phyloP scores from a whole-genome alignment of 2,797 vertebrate species.

The Oreochromis mossambicus region DNA sequence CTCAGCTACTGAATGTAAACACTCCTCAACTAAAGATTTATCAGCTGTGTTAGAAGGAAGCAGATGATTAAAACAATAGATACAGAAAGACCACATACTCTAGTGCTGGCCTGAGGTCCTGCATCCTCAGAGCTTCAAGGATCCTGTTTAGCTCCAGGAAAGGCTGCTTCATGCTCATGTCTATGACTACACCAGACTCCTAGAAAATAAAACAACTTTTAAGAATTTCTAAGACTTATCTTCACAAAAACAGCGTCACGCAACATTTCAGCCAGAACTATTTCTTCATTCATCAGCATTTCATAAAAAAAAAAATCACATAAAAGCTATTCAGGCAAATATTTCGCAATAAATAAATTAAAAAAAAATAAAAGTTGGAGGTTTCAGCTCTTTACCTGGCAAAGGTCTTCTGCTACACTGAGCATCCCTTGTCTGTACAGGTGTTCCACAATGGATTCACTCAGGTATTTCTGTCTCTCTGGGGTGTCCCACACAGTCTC shows the following conservation, averaged over 20 bases:
- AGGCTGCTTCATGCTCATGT: conserved; percentile 90
- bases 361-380: background rate
- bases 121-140: conserved; percentile 86
- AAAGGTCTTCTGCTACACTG: conserved; percentile 88
- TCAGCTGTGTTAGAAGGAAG: background rate
- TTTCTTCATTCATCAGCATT: background rate
- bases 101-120: conserved; percentile 85
- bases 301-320: background rate
- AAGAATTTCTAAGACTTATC: background rate
- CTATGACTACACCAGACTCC: conserved; percentile 86
- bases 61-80: background rate
- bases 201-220: conserved; percentile 34
- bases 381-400: conserved; percentile 74
- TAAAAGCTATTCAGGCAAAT: background rate
- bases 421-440: conserved; percentile 90
- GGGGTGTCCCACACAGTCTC: conserved; percentile 87
- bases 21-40: background rate
- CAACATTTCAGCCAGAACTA: background rate
- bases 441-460: conserved; percentile 88
- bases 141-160: conserved; percentile 90
- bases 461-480: conserved; percentile 87
- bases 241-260: background rate
- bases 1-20: background rate
- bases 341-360: background rate
- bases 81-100: conserved; percentile 71